A percentile compares a stretch with the other conserved stretches of the same genome.
phyloP scores from a whole-genome alignment of 2,113 vertebrate species.

The Plecturocebus donacophilus region DNA sequence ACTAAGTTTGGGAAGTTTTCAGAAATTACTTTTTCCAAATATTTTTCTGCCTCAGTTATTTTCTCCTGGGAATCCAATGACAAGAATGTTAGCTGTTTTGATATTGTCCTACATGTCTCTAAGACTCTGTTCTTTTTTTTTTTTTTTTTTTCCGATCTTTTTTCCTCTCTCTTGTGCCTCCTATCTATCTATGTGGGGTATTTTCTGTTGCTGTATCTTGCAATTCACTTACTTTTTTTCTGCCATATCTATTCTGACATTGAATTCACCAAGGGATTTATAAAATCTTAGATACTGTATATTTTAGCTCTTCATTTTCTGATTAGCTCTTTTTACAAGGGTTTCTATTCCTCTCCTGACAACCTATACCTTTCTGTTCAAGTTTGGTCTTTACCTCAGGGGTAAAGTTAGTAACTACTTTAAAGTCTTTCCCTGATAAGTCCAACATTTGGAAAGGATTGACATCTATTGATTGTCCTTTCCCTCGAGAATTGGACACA shows the following conservation, averaged over 20 bases:
- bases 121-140: background rate
- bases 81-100: constrained; percentile 16
- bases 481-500: background rate
- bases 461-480: background rate
- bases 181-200: background rate
- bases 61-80: background rate
- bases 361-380: background rate
- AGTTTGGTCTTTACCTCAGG: background rate
- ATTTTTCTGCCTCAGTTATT: background rate
- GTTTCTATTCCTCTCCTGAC: background rate
- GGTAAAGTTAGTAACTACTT: background rate
- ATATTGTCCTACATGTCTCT: background rate
- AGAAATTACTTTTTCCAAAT: background rate
- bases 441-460: background rate
- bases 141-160: background rate
- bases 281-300: background rate
- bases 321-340: background rate
- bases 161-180: background rate
- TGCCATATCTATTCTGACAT: background rate
- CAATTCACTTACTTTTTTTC: background rate
- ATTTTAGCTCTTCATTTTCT: constrained; percentile 5
- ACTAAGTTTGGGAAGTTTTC: background rate
- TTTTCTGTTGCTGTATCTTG: background rate
- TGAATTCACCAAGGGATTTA: background rate
- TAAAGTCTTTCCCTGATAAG: background rate